Percentiles rank a stretch among this genome's conserved stretches.
These are phyloP conservation scores for Stenoptilia bipunctidactyla DNA, from an alignment of 2,888 invertebrate genomes.

Conservation along the genomic window DNA sequence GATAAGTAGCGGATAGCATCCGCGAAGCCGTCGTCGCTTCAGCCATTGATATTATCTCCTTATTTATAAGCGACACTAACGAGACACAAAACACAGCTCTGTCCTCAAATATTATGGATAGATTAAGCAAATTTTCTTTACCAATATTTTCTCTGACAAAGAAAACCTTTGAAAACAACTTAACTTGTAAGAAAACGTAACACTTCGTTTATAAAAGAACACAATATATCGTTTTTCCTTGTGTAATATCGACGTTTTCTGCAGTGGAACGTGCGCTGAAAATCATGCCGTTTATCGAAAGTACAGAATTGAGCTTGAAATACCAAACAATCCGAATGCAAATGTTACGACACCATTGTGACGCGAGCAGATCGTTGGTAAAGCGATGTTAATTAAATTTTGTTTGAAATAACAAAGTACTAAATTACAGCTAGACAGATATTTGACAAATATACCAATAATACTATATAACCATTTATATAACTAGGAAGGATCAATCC, in stretches of 20 bases:
- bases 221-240: not conserved
- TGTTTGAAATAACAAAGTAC: too few relatives aligned
- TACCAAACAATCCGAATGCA: too few relatives aligned
- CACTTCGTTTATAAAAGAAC: not conserved
- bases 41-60: slow-evolving; percentile 36
- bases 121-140: slow-evolving; percentile 21
- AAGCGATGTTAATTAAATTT: too few relatives aligned
- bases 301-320: too few relatives aligned
- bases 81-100: slow-evolving; percentile 26
- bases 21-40: not conserved
- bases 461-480: too few relatives aligned
- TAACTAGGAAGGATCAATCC: too few relatives aligned
- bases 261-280: not conserved
- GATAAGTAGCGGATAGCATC: slow-evolving; percentile 6
- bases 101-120: slow-evolving; percentile 24
- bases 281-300: too few relatives aligned
- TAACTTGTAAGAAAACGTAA: too few relatives aligned
- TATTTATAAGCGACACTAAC: slow-evolving; percentile 53
- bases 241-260: not conserved
- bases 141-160: slow-evolving; percentile 22
- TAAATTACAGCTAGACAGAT: too few relatives aligned
- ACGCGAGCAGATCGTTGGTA: too few relatives aligned
- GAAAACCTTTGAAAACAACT: not conserved
- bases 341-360: too few relatives aligned
- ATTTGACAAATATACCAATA: too few relatives aligned